Base-by-base conservation (phyloP, 2,888 invertebrate genomes). In the Hirtodrosophila cameraria region DNA sequence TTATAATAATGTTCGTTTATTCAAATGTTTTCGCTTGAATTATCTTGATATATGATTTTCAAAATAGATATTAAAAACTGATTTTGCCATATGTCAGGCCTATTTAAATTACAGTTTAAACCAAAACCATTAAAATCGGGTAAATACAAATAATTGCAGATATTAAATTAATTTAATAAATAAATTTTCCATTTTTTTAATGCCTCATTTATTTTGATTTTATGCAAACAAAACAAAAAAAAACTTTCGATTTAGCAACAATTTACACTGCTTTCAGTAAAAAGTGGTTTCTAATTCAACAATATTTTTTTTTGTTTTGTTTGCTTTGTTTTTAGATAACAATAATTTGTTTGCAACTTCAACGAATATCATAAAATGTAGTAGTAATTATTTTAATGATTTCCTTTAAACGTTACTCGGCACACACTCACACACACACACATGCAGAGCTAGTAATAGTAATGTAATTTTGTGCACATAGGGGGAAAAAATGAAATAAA, bases 321-420 rank as follows among this genome's bases (percentile, higher is more conserved):
- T 33, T 41, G 20, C 63, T 62, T 60, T 50, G 38, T 60, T 64
- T 48, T 71, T 71, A 63, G 54, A 62, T 71, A 64, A 64, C 63
- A 73, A 73, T 80, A 83, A 72, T 76, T 75, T 45, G 70, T 75
- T 71, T 55, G 61, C 69, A 58, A 82, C 78, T 64, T 68, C 63
- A 79, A 78, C 79, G 62, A 80, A 79, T 74, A 75, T 78, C 76
- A 85, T 82, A 75, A 88, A 86, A 76, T 73, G 76, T 62, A 55
- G 64, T 57, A 61, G 85, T 86, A 88, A 89, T 89, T 89, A 89
- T 86, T 89, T 88, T 90, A 89, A 90, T 87, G 88, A 87, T 90
- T 89, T 90, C 90, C 90, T 88, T 83, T 81, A 82, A 87, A 81
- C 71, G 82, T 57, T 76, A 64, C 61, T 60, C 70, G 42, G 25